Base-by-base conservation (phyloP, 2,888 invertebrate species). In the Chymomyza fuscimana region DNA sequence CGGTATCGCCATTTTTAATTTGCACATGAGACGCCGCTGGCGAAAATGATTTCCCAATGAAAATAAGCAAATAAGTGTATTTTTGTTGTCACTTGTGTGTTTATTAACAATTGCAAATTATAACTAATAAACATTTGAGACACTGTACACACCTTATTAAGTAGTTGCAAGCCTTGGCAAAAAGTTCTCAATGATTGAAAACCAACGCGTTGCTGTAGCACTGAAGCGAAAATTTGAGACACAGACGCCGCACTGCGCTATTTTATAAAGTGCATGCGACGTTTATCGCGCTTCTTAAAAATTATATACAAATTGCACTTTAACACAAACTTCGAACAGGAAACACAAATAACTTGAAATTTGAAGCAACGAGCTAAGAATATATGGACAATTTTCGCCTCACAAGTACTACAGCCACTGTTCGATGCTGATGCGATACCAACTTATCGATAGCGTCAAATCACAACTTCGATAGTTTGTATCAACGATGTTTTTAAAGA, bases 1-100 rank as follows among this genome's bases (percentile, higher is more conserved):
- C 61, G 65, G 77, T 70, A 84, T 60, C 83, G 83, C 83, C 83
- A 84, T 84, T 87, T 83, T 84, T 84, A 86, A 87, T 84, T 84
- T 84, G 83, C 81, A 65, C 74, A 77, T 40, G 46, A 29, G 63
- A 77, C 69, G 79, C 79, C 75, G 69, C 60, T 65, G 74, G 73
- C 29, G 22, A 58, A 1, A 22, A 74, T 63, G 10, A 10, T 2
- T 61, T 62, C 32, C 12, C 12, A 25, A 15, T 25, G 25, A 19
- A 25, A 15, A 46, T 46, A 58, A 29, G 9, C 25, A 22, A 9
- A 58, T 19, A 2, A 1, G 2, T 19, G 16, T n/a, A 22, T 54
- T 54, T 54, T 19, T 54, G 3, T 16, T 19, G 52, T 19, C 9
- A 10, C 3, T 29, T 29, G 9, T 29, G 9, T 29, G 54, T 54